Conservation (phyloP, 2,888 invertebrate genomes). For the Volucella bombylans region DNA sequence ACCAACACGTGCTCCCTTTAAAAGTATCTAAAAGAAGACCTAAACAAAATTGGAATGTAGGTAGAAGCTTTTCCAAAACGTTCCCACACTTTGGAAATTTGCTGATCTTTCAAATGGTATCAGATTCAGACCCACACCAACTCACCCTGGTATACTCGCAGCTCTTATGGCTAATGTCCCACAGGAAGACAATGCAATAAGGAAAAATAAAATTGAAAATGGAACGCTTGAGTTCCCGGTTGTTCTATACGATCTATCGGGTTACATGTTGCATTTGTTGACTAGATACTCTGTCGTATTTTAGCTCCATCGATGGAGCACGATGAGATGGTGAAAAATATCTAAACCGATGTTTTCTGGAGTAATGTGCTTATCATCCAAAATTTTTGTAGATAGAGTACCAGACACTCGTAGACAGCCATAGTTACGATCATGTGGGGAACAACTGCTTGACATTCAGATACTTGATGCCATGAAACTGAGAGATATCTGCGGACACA, state of each 20-base stretch:
- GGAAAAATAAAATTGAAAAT: constrained; percentile 33
- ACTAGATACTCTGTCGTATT: constrained; percentile 11
- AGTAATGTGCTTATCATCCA: too few relatives aligned
- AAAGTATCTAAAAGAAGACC: not conserved
- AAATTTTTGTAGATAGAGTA: too few relatives aligned
- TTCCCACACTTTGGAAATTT: constrained; percentile 65
- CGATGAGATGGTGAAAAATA: constrained; percentile 39
- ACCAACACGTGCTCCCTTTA: not conserved
- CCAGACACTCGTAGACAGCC: too few relatives aligned
- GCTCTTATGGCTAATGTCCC: constrained; percentile 38
- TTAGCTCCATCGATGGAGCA: constrained; percentile 28
- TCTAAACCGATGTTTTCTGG: too few relatives aligned
- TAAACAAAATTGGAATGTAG: constrained; percentile 34
- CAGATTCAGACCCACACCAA: constrained; percentile 61
- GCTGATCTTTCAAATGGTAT: constrained; percentile 61
- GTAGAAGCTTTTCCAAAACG: constrained; percentile 42
- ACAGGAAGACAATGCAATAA: constrained; percentile 32
- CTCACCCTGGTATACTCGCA: constrained; percentile 23
- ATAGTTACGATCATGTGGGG: too few relatives aligned
- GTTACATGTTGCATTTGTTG: constrained; percentile 69
- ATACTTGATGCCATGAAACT: too few relatives aligned
- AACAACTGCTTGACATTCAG: too few relatives aligned
- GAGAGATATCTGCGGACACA: too few relatives aligned
- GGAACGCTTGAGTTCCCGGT: constrained; percentile 39
- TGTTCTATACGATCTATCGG: constrained; percentile 59